Base-by-base conservation (phyloP, 2,797 vertebrate genomes). In the Manis javanica region DNA sequence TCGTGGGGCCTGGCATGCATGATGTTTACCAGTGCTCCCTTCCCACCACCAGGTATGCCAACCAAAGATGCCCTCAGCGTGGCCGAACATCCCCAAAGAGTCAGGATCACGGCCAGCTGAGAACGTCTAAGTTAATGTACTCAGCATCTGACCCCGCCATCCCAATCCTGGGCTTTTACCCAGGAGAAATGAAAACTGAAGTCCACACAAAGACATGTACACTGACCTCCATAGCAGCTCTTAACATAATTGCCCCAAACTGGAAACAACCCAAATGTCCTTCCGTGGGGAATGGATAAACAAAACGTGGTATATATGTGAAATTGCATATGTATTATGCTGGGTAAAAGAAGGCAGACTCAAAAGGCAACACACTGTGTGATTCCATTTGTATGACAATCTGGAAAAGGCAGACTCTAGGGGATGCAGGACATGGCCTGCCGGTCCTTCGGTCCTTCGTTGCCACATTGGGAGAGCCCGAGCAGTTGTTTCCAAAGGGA, bases 1-100 rank as follows among this genome's bases (percentile, higher is more conserved):
- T 26, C 3, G 3, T 2, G 4, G 26, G 37, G 5, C 16, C 57
- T 3, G 2, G 39, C 7, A 0, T 51, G 21, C 10, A 53, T 46
- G 46, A 18, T 23, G 57, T n/a, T 37, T 9, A 37, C 29, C 57
- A 34, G 29, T 37, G 12, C 7, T 15, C 3, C 31, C 24, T 18
- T 19, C 34, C 46, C 7, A 9, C 7, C 16, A 11, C 29, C 49
- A 8, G 11, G 5, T 34, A 39, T 39, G 51, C 26, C 61, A 1
- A 51, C 19, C 39, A 37, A 66, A 63, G 37, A 29, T 13, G 18
- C 69, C n/a, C 49, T 29, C 0, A n/a, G 82, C 24, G 4, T 31
- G 2, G 4, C 23, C 5, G 31, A 10, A 18, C 24, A 63, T 16
- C 39, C 63, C 34, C 39, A 5, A 39, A 59, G 24, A 4, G 39